A percentile compares a stretch with the other conserved stretches of the same genome.
Evolutionary conservation across 2,888 invertebrate species (phyloP).

Genomic region (Synanthedon andrenaeformis): DNA sequence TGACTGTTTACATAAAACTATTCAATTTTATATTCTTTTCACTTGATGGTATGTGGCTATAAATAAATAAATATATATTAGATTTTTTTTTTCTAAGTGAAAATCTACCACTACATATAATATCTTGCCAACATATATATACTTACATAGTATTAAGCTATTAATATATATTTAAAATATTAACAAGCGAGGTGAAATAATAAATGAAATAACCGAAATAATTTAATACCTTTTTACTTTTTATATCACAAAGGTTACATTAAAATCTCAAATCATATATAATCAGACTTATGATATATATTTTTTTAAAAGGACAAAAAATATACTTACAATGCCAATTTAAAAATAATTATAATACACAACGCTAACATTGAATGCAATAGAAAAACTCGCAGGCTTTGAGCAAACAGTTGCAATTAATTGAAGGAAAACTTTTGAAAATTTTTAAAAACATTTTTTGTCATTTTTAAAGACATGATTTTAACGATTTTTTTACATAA

Average conservation of each 20-base stretch:
- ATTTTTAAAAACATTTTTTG: conserved; percentile 25
- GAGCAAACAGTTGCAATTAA: conserved; percentile 57
- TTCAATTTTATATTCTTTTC: background rate
- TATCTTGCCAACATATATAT: conserved; percentile 36
- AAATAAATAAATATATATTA: no score
- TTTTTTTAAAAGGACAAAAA: background rate
- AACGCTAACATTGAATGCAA: background rate
- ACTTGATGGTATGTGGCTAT: no score
- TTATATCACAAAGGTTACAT: conserved; percentile 58
- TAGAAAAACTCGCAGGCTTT: conserved; percentile 28
- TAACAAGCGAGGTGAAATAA: conserved; percentile 23
- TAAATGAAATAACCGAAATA: conserved; percentile 45
- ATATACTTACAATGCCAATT: background rate
- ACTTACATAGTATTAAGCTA: conserved; percentile 4
- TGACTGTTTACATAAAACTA: background rate
- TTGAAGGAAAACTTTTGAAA: conserved; percentile 33
- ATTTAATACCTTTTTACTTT: conserved; percentile 49
- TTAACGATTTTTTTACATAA: conserved; percentile 20
- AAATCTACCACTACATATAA: conserved; percentile 25
- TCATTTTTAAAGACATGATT: conserved; percentile 42
- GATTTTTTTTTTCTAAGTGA: no score
- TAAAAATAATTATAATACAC: conserved; percentile 3
- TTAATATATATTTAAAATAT: conserved; percentile 28
- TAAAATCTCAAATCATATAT: conserved; percentile 40
- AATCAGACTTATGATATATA: conserved; percentile 32